Base-by-base conservation (phyloP, 2,888 invertebrate species). In the Pyrrhosoma nymphula region DNA sequence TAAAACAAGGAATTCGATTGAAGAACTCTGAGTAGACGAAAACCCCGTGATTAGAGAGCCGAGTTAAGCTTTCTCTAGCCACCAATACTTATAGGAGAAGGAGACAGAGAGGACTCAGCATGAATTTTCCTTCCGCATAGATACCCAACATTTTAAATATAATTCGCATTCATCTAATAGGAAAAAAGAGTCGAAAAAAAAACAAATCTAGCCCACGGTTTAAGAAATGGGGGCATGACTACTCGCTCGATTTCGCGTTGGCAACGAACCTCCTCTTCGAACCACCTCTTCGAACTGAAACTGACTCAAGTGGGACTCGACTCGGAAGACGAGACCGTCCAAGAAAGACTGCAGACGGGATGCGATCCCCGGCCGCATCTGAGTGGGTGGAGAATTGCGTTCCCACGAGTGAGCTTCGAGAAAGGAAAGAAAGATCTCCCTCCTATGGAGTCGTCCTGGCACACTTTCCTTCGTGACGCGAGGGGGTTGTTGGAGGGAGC, bases 281-380 rank as follows among this genome's bases (percentile, higher is more conserved):
- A 47, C 47, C 47, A 47, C 47, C 47, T 47, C 47, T 4, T 47
- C 47, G 35, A 82, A n/a, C 69, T 10, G n/a, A 30, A 82, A 82
- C 35, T 69, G 26, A 69, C 69, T 69, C 69, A 69, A 47, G 18
- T 60, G 16, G 60, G 60, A 60, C 60, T 60, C 60, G 60, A 20
- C 75, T 82, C 30, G 0, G 10, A 60, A 60, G 60, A 60, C 60
- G 60, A 8, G 75, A 82, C 75, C 75, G 75, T 82, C 30, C n/a
- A 12, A 82, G 75, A 35, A 82, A 30, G 75, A 35, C 75, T 82
- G 20, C 35, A n/a, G 12, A 63, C 69, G 93, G 93, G 93, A 93
- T 69, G 39, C 93, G 93, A 93, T 93, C 93, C 93, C 91, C 93
- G 91, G 91, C 91, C 35, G 39, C 91, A 39, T 91, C 60, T 63